phyloP scores from a whole-genome alignment of 2,113 vertebrate species.

The Pantherophis guttatus region DNA sequence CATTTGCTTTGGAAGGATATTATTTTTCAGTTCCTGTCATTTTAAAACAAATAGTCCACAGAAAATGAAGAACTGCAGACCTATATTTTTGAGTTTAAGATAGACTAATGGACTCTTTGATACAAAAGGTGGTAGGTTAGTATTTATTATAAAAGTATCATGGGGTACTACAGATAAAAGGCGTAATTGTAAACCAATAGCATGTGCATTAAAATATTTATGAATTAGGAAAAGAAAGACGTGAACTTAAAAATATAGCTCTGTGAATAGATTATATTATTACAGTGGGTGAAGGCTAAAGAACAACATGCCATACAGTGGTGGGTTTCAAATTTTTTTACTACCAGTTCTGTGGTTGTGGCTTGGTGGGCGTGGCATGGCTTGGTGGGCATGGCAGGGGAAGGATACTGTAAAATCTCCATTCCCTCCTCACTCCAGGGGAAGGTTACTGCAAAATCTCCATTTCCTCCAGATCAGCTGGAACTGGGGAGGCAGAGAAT shows the following conservation, averaged over 20 bases:
- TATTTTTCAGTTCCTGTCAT: constrained; percentile 51
- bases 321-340: no score
- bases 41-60: constrained; percentile 33
- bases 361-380: no score
- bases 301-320: not conserved
- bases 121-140: not conserved
- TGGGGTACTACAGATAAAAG: not conserved
- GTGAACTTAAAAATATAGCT: not conserved
- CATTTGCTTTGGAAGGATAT: constrained; percentile 45
- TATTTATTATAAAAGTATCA: not conserved
- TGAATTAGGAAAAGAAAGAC: not conserved
- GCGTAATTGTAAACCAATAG: not conserved
- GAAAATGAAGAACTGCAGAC: constrained; percentile 21
- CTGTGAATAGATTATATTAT: not conserved
- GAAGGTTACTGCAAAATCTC: no score
- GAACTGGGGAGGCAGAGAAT: no score
- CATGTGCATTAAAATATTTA: not conserved
- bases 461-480: no score
- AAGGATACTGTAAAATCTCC: no score
- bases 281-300: not conserved
- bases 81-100: not conserved
- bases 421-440: no score
- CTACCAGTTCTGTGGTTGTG: no score
- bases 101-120: not conserved
- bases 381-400: no score